Base-by-base conservation (phyloP, 2,113 vertebrate species). In the Aythya baeri region DNA sequence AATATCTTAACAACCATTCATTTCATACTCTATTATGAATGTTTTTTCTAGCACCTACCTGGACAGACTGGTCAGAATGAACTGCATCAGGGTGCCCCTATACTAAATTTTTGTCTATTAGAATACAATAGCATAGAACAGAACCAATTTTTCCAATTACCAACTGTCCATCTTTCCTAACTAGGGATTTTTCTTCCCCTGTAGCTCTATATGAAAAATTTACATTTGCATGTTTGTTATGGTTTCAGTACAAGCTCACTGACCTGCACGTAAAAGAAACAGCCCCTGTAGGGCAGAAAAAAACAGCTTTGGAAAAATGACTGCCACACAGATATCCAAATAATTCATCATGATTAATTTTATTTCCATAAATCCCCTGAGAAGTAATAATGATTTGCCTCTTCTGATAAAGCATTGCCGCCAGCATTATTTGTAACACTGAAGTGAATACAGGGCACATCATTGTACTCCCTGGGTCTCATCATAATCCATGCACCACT, bases 311-410 rank as follows among this genome's bases (percentile, higher is more conserved):
- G 70, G 46, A 81, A 88, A 88, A 88, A 71, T 44, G 32, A 58
- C 72, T 95, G 65, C 57, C 73, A 86, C 54, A 86, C 4, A 83
- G 57, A 93, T 46, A 77, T 11, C 31, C 50, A 46, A 83, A 86
- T 46, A 83, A 71, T 71, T 94, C 43, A 80, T 89, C 41, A 29
- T 18, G 18, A 86, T 93, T 85, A 94, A 83, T 71, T 32, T 29
- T 83, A 81, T 65, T 68, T 89, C 62, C 34, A 57, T 54, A 81
- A 93, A 88, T 78, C 88, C 26, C 52, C 83, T 1, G 15, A 57
- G 50, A 78, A 81, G 52, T 50, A 68, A 77, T 57, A 86, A 90
- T 67, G n/a, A 50, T 88, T 93, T 90, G 65, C 29, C 26, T 44
- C 46, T 57, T 89, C 44, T 75, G 76, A 74, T 12, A 55, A 79